Conservation (phyloP, 2,797 vertebrate species). For the Megalops cyprinoides region DNA sequence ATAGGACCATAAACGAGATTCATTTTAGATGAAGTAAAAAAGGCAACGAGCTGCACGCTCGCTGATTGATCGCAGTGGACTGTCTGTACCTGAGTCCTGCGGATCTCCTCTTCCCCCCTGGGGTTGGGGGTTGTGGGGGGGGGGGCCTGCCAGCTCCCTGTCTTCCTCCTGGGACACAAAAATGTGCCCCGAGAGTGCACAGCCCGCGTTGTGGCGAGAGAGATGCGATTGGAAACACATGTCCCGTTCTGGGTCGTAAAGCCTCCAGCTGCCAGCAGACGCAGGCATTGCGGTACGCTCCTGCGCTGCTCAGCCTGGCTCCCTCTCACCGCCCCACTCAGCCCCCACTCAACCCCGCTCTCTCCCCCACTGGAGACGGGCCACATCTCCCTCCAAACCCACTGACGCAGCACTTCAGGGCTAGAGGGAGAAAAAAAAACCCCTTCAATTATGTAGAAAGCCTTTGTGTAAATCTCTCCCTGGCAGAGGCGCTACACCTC, state of each 20-base stretch:
- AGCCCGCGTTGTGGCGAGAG: not conserved
- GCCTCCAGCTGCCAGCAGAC: not conserved
- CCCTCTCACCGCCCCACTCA: not conserved
- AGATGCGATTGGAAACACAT: not conserved
- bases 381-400: conserved; percentile 53
- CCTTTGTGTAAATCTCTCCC: conserved; percentile 69
- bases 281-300: not conserved
- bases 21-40: not conserved
- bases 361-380: conserved; percentile 47
- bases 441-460: conserved; percentile 77
- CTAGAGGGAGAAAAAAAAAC: conserved; percentile 45
- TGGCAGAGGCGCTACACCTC: conserved; percentile 50
- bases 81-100: not conserved
- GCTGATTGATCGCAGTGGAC: not conserved
- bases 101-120: not conserved
- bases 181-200: not conserved
- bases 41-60: not conserved
- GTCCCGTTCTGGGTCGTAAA: not conserved
- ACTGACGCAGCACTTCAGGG: conserved; percentile 69
- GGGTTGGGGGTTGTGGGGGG: too few species aligned
- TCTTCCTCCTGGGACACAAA: not conserved
- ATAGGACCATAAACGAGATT: not conserved
- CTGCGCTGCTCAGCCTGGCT: not conserved
- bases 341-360: conserved; percentile 15
- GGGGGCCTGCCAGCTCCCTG: not conserved